Conservation (phyloP, 2,888 invertebrate genomes). For the Diplolepis rosae region DNA sequence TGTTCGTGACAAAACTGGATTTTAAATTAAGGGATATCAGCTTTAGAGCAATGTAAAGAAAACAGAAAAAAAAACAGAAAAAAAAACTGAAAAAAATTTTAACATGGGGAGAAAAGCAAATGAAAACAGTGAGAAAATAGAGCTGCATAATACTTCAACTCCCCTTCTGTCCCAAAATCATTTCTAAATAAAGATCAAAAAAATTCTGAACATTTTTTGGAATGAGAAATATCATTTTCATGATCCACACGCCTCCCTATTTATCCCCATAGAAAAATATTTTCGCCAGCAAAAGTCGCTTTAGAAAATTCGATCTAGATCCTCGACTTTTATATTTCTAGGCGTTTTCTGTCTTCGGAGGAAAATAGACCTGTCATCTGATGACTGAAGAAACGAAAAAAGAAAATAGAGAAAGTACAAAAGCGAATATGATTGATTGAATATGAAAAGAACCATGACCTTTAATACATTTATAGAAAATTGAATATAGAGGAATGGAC, state of each 20-base stretch:
- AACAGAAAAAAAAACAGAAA: too few species aligned
- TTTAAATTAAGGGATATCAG: too few species aligned
- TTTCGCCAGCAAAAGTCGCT: background rate
- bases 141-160: background rate
- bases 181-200: background rate
- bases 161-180: too few species aligned
- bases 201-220: background rate
- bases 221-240: slow-evolving; percentile 1
- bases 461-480: slow-evolving; percentile 5
- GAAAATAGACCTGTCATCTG: slow-evolving; percentile 15
- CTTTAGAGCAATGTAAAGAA: too few species aligned
- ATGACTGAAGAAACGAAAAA: background rate
- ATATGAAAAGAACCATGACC: slow-evolving; percentile 16
- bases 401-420: slow-evolving; percentile 7
- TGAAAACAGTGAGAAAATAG: too few species aligned
- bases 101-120: background rate
- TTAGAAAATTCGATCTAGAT: background rate
- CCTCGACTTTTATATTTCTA: background rate
- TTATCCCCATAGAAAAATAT: slow-evolving; percentile 10
- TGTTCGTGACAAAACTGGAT: too few species aligned
- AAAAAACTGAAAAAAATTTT: too few species aligned
- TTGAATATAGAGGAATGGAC: background rate
- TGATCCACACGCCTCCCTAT: background rate
- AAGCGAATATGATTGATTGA: slow-evolving; percentile 9
- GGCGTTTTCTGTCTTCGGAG: background rate